phyloP scores from a whole-genome alignment of 2,113 vertebrate species.

The Thamnaconus septentrionalis region DNA sequence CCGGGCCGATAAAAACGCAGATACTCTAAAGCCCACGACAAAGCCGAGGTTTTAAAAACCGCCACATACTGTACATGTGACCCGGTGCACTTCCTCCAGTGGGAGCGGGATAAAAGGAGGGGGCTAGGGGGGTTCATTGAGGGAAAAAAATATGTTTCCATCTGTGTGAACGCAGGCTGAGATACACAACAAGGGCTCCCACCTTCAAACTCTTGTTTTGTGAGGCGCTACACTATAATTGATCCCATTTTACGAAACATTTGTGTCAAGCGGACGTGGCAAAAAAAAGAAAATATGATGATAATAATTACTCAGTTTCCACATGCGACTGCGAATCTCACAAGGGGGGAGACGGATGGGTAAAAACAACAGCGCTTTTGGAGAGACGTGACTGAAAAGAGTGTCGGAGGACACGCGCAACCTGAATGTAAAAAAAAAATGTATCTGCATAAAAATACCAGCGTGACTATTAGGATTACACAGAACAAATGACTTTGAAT shows the following conservation, averaged over 20 bases:
- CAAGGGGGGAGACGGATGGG: slow-evolving; percentile 63
- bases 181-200: no score
- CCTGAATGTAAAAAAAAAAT: slow-evolving; percentile 19
- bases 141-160: no score
- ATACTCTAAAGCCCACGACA: no score
- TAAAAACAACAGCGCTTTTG: slow-evolving; percentile 68
- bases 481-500: slow-evolving; percentile 67
- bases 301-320: slow-evolving; percentile 18
- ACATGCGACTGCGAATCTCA: slow-evolving; percentile 28
- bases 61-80: no score
- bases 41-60: slow-evolving; percentile 7
- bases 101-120: no score
- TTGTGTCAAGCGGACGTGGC: not conserved
- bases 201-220: no score
- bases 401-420: slow-evolving; percentile 70
- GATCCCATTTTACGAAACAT: no score
- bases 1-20: no score
- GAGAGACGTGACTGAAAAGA: slow-evolving; percentile 36
- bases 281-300: not conserved
- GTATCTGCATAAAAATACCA: slow-evolving; percentile 45
- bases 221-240: no score
- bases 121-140: no score
- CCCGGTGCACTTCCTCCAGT: no score
- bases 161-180: no score
- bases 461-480: slow-evolving; percentile 57